Conservation (phyloP, 2,113 vertebrate species). For the Chlamydotis undulata region DNA sequence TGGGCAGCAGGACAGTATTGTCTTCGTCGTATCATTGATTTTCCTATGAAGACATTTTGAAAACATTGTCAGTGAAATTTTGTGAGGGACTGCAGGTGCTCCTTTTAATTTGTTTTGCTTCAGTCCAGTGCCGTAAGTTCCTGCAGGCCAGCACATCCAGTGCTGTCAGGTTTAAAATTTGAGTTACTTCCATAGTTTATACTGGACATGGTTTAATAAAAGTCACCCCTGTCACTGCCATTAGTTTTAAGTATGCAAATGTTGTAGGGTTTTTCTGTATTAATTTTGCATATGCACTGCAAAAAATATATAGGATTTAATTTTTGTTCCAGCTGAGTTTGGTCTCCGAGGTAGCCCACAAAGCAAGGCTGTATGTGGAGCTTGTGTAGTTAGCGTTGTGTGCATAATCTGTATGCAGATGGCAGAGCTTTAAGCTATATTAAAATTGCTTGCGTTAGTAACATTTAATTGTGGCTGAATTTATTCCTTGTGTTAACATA, state of each 20-base stretch:
- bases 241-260: background rate
- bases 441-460: constrained; percentile 68
- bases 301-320: background rate
- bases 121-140: background rate
- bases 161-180: background rate
- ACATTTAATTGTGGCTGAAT: constrained; percentile 70
- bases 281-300: background rate
- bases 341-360: background rate
- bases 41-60: background rate
- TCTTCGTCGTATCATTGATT: background rate
- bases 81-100: background rate
- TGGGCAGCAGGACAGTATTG: background rate
- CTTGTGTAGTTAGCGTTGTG: constrained; percentile 5
- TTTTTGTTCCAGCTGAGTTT: background rate
- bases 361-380: background rate
- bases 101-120: background rate
- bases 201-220: background rate
- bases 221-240: background rate
- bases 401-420: constrained; percentile 11
- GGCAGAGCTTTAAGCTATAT: constrained; percentile 64
- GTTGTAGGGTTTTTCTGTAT: background rate
- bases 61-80: background rate
- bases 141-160: background rate
- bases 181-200: background rate
- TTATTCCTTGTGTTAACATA: constrained; percentile 65